Evolutionary conservation across 2,888 invertebrate species (phyloP).

Genomic region (Eledona agricola): DNA sequence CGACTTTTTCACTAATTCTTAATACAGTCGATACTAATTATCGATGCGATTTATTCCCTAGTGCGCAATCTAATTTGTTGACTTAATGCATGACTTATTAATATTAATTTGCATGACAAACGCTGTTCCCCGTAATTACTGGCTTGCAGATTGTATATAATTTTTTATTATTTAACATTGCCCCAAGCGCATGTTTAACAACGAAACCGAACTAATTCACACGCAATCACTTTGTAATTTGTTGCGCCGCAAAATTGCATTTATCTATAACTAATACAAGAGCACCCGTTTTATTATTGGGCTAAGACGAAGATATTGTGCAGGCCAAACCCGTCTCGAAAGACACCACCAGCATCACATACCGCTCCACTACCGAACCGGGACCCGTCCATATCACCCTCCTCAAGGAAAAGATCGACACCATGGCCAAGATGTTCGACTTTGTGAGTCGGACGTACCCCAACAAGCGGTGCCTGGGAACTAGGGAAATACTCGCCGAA

Average conservation of each 20-base stretch:
- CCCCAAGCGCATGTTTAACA: constrained; percentile 21
- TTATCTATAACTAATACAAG: too few species aligned
- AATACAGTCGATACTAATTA: too few species aligned
- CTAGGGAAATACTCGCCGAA: constrained; percentile 88
- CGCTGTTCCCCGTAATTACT: constrained; percentile 20
- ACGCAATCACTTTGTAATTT: too few species aligned
- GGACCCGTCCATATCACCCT: constrained; percentile 76
- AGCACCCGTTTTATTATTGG: too few species aligned
- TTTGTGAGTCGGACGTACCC: constrained; percentile 80
- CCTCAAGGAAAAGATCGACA: constrained; percentile 79
- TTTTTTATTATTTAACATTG: constrained; percentile 14
- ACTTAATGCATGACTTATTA: too few species aligned
- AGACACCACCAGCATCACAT: constrained; percentile 74
- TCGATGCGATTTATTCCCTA: too few species aligned
- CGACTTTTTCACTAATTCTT: too few species aligned
- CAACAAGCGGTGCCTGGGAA: constrained; percentile 83
- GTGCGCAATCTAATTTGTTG: constrained; percentile 4
- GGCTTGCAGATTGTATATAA: constrained; percentile 9
- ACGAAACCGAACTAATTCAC: too few species aligned
- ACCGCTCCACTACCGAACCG: constrained; percentile 76
- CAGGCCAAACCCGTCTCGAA: constrained; percentile 77
- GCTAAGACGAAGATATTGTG: constrained; percentile 1
- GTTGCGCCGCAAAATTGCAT: too few species aligned
- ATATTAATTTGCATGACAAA: constrained; percentile 18
- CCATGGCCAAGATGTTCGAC: constrained; percentile 84